phyloP scores from a whole-genome alignment of 2,797 vertebrate genomes.

The Clamator glandarius region DNA sequence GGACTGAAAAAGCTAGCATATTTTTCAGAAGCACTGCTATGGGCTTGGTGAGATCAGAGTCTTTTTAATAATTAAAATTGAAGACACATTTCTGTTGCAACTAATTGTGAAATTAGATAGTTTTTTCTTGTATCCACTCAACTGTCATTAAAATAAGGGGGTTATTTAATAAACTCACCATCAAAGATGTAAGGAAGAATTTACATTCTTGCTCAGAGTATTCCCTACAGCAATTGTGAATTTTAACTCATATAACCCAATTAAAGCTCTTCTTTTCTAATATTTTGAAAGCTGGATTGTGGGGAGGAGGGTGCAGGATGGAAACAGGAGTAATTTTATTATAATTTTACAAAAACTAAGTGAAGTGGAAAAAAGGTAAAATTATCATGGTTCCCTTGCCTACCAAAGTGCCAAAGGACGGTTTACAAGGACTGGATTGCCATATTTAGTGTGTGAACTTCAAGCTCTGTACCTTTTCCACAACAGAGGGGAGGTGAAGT shows the following conservation, averaged over 20 bases:
- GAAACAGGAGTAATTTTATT: neutral
- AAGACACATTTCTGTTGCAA: neutral
- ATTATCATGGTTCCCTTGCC: neutral
- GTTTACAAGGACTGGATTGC: neutral
- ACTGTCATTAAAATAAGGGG: neutral
- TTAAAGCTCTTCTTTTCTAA: neutral
- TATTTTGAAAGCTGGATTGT: neutral
- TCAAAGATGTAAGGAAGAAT: neutral
- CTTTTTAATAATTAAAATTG: neutral
- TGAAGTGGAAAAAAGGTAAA: neutral
- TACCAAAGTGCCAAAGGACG: neutral
- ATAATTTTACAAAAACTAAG: neutral
- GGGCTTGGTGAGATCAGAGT: rapidly evolving
- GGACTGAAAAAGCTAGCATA: neutral
- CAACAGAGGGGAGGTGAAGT: neutral
- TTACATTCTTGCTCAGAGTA: neutral
- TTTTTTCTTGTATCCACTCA: neutral
- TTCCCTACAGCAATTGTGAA: neutral
- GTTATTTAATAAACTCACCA: neutral
- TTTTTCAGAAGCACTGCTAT: neutral
- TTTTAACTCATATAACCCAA: neutral
- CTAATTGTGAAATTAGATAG: neutral
- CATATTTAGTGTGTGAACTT: neutral
- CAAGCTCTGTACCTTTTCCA: neutral
- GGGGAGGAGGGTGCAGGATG: neutral